Conservation (phyloP, 2,113 vertebrate genomes). For the Recurvirostra avosetta region DNA sequence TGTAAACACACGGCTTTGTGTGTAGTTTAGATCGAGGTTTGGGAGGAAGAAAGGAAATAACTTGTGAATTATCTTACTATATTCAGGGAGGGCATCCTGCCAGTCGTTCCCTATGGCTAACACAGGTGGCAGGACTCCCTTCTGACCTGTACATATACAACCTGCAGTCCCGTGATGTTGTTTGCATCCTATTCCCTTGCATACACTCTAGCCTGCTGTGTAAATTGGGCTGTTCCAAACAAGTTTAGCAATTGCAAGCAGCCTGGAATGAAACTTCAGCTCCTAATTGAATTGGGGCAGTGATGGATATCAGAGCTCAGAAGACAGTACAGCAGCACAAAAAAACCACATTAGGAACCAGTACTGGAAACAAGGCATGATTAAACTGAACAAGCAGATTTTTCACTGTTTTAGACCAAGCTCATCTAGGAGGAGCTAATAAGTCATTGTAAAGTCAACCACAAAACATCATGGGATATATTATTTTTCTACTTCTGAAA, state of each 20-base stretch:
- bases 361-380: neutral
- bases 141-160: rapidly evolving
- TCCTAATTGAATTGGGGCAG: neutral
- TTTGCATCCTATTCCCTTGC: neutral
- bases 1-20: neutral
- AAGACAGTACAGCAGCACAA: neutral
- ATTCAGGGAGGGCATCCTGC: neutral
- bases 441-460: neutral
- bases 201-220: neutral
- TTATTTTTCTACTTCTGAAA: neutral
- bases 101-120: neutral
- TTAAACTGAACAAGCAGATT: neutral
- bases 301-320: neutral
- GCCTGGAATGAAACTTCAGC: neutral
- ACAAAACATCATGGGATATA: neutral
- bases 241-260: neutral
- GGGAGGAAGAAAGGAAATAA: neutral
- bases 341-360: neutral
- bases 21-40: neutral
- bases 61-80: neutral
- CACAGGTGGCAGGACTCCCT: neutral
- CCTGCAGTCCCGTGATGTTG: neutral
- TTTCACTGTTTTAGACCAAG: neutral
- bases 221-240: neutral
- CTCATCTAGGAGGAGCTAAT: neutral